Evolutionary conservation across 2,888 invertebrate genomes (phyloP).

Genomic region (Scaptomyza polygonia): DNA sequence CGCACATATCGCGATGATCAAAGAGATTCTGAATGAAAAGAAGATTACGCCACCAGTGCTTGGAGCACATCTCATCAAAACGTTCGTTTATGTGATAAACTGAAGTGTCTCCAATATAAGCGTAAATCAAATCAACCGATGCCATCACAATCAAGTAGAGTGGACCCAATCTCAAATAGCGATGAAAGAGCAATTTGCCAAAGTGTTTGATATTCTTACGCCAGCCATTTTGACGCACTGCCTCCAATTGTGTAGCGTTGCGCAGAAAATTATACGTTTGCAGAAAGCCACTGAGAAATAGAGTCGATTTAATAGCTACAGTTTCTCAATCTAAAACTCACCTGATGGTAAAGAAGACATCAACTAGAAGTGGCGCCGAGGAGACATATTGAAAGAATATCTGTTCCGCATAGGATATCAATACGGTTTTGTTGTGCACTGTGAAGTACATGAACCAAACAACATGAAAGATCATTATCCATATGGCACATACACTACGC

Average conservation of each 20-base stretch:
- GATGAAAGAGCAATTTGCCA: conserved; percentile 80
- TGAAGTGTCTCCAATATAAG: conserved; percentile 83
- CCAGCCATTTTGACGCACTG: conserved; percentile 72
- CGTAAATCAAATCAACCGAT: conserved; percentile 81
- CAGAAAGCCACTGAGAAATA: conserved; percentile 80
- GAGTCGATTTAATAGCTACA: neutral
- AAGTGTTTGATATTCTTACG: conserved; percentile 77
- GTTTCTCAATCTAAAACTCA: conserved; percentile 34
- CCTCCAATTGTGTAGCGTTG: conserved; percentile 74
- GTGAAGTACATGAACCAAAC: conserved; percentile 84
- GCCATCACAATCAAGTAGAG: conserved; percentile 82
- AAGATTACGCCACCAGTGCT: conserved; percentile 84
- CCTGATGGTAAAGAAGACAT: conserved; percentile 84
- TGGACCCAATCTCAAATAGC: conserved; percentile 83
- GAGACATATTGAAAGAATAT: conserved; percentile 83
- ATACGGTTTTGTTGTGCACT: conserved; percentile 82
- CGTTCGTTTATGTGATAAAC: conserved; percentile 84
- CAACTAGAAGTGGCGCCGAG: conserved; percentile 83
- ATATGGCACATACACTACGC: conserved; percentile 83
- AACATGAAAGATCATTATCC: conserved; percentile 84
- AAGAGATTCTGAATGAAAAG: conserved; percentile 84
- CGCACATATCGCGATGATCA: conserved; percentile 82
- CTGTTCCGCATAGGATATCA: conserved; percentile 82
- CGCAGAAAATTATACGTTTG: conserved; percentile 83
- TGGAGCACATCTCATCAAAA: conserved; percentile 82